phyloP scores from a whole-genome alignment of 2,888 invertebrate genomes.

The Euspilapteryx auroguttella region DNA sequence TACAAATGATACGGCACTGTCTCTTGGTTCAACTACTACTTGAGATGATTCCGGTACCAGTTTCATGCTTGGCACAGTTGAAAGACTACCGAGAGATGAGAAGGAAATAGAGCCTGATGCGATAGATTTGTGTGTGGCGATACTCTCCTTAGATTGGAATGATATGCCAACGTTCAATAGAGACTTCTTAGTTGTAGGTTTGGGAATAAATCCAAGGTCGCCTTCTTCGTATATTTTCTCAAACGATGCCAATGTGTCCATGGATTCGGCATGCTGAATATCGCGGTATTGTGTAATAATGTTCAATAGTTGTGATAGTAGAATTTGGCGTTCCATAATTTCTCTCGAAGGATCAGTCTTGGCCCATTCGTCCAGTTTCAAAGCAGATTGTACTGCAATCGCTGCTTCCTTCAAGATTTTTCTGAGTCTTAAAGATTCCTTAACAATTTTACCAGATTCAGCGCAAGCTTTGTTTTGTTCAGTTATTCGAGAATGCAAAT shows the following conservation, averaged over 20 bases:
- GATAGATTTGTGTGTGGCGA: conserved; percentile 13
- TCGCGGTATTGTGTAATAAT: conserved; percentile 48
- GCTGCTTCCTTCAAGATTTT: conserved; percentile 64
- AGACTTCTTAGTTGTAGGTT: conserved; percentile 23
- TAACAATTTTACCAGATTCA: conserved; percentile 42
- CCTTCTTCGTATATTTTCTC: conserved; percentile 63
- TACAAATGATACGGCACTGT: conserved; percentile 33
- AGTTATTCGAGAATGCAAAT: conserved; percentile 49
- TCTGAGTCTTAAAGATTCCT: conserved; percentile 57
- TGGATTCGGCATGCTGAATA: conserved; percentile 31
- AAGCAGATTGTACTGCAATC: conserved; percentile 59
- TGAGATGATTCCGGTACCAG: conserved; percentile 20
- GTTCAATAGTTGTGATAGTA: conserved; percentile 58
- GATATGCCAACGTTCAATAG: conserved; percentile 11
- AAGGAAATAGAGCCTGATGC: conserved; percentile 13
- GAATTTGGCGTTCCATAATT: conserved; percentile 40
- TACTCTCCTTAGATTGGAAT: conserved; percentile 14
- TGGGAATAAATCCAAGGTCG: conserved; percentile 69
- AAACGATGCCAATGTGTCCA: conserved; percentile 47
- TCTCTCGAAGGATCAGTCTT: conserved; percentile 26
- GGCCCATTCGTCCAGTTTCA: conserved; percentile 51
- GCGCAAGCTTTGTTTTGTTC: conserved; percentile 45
- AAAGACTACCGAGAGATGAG: conserved; percentile 26
- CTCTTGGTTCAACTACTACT: conserved; percentile 16
- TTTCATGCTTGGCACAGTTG: conserved; percentile 34